phyloP scores from a whole-genome alignment of 2,888 invertebrate genomes.

The Nymphalis urticae region DNA sequence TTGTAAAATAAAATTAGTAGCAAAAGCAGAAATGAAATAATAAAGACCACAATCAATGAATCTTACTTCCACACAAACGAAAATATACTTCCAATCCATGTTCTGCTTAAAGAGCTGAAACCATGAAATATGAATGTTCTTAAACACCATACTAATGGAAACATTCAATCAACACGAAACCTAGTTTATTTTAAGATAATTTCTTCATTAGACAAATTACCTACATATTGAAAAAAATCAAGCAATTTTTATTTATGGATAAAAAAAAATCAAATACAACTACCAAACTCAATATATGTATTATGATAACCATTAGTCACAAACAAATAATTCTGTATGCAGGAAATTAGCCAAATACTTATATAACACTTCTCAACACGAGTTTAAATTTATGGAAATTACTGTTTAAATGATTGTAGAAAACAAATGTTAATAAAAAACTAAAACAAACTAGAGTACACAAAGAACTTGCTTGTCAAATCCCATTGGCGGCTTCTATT shows the following conservation, averaged over 20 bases:
- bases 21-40: constrained; percentile 14
- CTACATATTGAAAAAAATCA: too few species aligned
- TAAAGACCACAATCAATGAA: constrained; percentile 41
- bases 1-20: constrained; percentile 2
- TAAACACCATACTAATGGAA: constrained; percentile 34
- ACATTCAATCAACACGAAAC: constrained; percentile 10
- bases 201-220: neutral
- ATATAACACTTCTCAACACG: too few species aligned
- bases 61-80: constrained; percentile 76
- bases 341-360: too few species aligned
- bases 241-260: too few species aligned
- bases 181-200: neutral
- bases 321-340: too few species aligned
- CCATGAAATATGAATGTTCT: constrained; percentile 50
- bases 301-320: too few species aligned
- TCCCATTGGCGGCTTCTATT: constrained; percentile 54
- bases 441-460: constrained; percentile 35
- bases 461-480: constrained; percentile 64
- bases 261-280: too few species aligned
- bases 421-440: neutral
- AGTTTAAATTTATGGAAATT: too few species aligned
- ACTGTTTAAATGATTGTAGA: neutral
- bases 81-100: constrained; percentile 71
- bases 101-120: constrained; percentile 72
- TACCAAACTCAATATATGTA: too few species aligned